These are phyloP conservation scores for Brienomyrus longianalis DNA, from an alignment of 2,113 vertebrate genomes.

Conservation along the genomic window DNA sequence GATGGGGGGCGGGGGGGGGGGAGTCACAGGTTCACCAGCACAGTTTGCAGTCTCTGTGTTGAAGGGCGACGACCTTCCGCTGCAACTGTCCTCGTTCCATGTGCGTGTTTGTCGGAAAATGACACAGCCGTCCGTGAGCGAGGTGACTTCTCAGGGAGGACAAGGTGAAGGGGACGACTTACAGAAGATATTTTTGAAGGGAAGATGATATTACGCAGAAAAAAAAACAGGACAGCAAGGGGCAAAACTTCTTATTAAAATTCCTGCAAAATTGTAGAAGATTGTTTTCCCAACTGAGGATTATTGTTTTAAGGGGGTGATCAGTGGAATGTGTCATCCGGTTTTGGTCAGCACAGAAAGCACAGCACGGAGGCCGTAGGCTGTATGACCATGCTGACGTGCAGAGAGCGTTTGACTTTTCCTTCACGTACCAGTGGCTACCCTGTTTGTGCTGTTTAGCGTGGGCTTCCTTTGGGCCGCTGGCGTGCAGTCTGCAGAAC, in stretches of 20 bases:
- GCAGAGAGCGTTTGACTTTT: not conserved
- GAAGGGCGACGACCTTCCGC: not conserved
- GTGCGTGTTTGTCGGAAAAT: not conserved
- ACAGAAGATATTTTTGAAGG: not conserved
- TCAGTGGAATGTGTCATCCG: not conserved
- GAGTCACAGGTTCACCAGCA: not conserved
- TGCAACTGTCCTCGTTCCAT: too few species aligned
- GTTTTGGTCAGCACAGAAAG: not conserved
- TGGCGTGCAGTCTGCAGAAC: not conserved
- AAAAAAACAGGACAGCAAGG: slow-evolving; percentile 3
- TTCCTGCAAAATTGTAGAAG: slow-evolving; percentile 14
- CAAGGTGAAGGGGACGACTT: not conserved
- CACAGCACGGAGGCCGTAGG: not conserved
- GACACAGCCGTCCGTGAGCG: not conserved
- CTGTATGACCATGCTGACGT: not conserved
- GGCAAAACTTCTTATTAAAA: slow-evolving; percentile 23
- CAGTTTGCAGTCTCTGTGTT: not conserved
- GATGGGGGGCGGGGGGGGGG: not conserved
- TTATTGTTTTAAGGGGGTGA: not conserved
- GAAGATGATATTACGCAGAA: slow-evolving; percentile 9
- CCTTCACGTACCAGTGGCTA: not conserved
- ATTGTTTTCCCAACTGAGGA: not conserved
- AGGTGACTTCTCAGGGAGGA: not conserved
- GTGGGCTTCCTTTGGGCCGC: not conserved
- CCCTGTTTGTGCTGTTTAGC: not conserved